Conservation (phyloP, 1,140 invertebrate species). For the Drosophila bocki region DNA sequence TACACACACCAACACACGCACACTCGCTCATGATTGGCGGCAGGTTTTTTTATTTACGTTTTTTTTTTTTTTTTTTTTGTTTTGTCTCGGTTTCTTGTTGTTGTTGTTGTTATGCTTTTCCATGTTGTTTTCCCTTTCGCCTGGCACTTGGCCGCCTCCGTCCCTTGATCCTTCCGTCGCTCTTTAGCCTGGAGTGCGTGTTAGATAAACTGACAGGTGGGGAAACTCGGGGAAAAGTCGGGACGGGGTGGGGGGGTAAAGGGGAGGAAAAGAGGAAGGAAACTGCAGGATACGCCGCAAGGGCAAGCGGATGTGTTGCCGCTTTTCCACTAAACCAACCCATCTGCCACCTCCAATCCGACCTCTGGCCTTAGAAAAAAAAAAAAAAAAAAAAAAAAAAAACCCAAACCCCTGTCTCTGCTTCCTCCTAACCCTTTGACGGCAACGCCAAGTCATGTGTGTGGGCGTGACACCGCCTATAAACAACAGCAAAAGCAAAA, state of each 20-base stretch:
- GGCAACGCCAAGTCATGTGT: slow-evolving; percentile 41
- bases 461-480: slow-evolving; percentile 45
- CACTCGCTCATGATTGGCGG: slow-evolving; percentile 67
- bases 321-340: slow-evolving; percentile 32
- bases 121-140: slow-evolving; percentile 22
- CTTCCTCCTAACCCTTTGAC: slow-evolving; percentile 60
- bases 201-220: slow-evolving; percentile 74
- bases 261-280: slow-evolving; percentile 44
- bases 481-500: slow-evolving; percentile 32
- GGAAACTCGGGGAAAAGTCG: slow-evolving; percentile 14
- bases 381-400: slow-evolving; percentile 1
- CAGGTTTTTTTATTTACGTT: slow-evolving; percentile 79
- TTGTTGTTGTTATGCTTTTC: background rate
- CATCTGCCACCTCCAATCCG: slow-evolving; percentile 41
- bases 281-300: slow-evolving; percentile 75
- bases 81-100: slow-evolving; percentile 3
- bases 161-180: slow-evolving; percentile 18
- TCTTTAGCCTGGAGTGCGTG: slow-evolving; percentile 67
- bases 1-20: background rate
- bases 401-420: background rate
- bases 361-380: slow-evolving; percentile 1
- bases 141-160: slow-evolving; percentile 24
- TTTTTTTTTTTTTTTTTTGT: slow-evolving; percentile 39
- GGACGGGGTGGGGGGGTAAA: background rate
- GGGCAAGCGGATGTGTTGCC: slow-evolving; percentile 78